Conservation (phyloP, 2,113 vertebrate genomes). For the Halcyon senegalensis region DNA sequence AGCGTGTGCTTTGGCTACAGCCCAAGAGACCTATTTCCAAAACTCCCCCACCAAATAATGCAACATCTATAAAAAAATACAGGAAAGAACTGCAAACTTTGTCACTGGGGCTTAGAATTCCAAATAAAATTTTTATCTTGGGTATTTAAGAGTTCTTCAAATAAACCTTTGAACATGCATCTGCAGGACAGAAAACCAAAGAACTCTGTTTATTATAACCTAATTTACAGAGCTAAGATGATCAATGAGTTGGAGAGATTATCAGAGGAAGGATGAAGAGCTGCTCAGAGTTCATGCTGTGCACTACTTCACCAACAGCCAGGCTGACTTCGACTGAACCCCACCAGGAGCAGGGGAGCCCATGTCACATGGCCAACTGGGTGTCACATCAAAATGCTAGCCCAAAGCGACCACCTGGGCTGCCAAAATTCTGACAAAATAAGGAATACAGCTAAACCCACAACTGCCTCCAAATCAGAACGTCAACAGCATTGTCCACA, state of each 20-base stretch:
- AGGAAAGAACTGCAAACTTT: neutral
- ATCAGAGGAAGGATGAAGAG: neutral
- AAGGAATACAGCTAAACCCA: neutral
- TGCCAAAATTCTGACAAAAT: rapidly evolving
- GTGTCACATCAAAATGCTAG: neutral
- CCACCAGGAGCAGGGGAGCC: neutral
- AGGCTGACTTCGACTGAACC: neutral
- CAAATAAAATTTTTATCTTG: neutral
- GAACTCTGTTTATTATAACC: neutral
- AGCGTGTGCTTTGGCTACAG: slow-evolving; percentile 13
- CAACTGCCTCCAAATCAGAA: neutral
- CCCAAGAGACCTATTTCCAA: neutral
- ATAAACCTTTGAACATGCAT: neutral
- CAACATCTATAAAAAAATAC: neutral
- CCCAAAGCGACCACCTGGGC: neutral
- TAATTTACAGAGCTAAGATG: neutral
- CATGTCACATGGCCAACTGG: neutral
- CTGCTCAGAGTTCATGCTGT: neutral
- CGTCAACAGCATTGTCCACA: neutral
- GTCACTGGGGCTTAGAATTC: neutral
- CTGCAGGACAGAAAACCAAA: neutral
- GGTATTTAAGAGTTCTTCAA: neutral
- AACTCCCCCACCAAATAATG: neutral
- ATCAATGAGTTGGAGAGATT: neutral
- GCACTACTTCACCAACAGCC: neutral